Percentiles rank a stretch among this genome's conserved stretches.
Conservation (phyloP, 2,113 vertebrate species). For the Plotosus lineatus region DNA sequence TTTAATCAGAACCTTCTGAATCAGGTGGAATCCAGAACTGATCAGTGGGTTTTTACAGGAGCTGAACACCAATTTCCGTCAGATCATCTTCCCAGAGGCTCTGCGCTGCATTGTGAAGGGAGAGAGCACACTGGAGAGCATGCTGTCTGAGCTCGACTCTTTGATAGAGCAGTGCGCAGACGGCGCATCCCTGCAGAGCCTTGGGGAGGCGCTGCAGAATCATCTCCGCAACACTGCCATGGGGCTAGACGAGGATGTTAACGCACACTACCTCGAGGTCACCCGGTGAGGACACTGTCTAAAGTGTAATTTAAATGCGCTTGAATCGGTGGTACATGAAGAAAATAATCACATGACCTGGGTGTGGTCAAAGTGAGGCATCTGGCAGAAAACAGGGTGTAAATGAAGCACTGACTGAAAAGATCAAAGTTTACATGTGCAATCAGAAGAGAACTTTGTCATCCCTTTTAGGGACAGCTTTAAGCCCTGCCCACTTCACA, state of each 20-base stretch:
- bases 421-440: too few species aligned
- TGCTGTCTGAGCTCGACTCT: slow-evolving; percentile 88
- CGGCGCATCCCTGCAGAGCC: slow-evolving; percentile 83
- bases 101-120: slow-evolving; percentile 93
- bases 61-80: slow-evolving; percentile 95
- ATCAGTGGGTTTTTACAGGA: slow-evolving; percentile 73
- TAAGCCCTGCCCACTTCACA: not conserved
- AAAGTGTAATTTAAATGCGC: too few species aligned
- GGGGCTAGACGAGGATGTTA: slow-evolving; percentile 85
- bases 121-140: slow-evolving; percentile 90
- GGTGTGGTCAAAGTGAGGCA: not conserved
- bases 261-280: slow-evolving; percentile 86
- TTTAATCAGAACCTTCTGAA: not conserved
- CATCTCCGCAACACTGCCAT: slow-evolving; percentile 82
- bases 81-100: slow-evolving; percentile 98
- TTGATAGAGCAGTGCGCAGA: slow-evolving; percentile 94
- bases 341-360: not conserved
- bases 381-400: too few species aligned
- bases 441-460: not conserved
- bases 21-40: not conserved
- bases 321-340: too few species aligned
- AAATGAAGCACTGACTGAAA: too few species aligned
- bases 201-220: slow-evolving; percentile 85
- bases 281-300: slow-evolving; percentile 75
- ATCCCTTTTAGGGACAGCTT: not conserved